These are phyloP conservation scores for Frankliniella fusca DNA, from an alignment of 2,888 invertebrate species.

Conservation along the genomic window DNA sequence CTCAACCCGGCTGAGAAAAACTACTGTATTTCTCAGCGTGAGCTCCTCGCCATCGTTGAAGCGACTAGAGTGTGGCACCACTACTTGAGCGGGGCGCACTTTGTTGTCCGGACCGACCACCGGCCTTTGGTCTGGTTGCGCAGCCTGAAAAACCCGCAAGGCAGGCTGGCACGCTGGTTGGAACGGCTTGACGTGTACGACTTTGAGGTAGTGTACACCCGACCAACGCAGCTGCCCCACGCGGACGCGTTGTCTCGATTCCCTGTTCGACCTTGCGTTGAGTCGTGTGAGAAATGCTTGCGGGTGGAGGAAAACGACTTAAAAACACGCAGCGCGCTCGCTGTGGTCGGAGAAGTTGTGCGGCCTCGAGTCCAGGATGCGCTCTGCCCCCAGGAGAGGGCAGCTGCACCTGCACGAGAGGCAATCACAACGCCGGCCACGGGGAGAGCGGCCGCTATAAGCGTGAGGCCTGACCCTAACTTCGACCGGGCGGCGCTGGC, in stretches of 20 bases:
- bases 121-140: too few species aligned
- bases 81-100: background rate
- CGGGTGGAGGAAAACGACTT: background rate
- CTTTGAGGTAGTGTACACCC: too few species aligned
- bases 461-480: background rate
- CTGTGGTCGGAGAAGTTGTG: too few species aligned
- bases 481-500: background rate
- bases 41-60: background rate
- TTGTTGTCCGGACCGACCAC: too few species aligned
- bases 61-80: background rate
- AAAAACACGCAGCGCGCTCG: too few species aligned
- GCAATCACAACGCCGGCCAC: too few species aligned
- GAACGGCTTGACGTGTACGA: too few species aligned
- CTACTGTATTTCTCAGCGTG: background rate
- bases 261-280: background rate
- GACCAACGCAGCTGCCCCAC: too few species aligned
- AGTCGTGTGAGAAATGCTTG: background rate
- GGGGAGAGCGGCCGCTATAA: too few species aligned
- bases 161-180: too few species aligned
- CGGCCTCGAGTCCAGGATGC: background rate
- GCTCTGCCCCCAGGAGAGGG: background rate
- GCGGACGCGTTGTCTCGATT: background rate
- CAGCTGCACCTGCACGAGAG: background rate
- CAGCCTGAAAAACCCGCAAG: too few species aligned
- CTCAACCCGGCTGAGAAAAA: too few species aligned